phyloP scores from a whole-genome alignment of 1,140 invertebrate species.

The Papilio polytes region DNA sequence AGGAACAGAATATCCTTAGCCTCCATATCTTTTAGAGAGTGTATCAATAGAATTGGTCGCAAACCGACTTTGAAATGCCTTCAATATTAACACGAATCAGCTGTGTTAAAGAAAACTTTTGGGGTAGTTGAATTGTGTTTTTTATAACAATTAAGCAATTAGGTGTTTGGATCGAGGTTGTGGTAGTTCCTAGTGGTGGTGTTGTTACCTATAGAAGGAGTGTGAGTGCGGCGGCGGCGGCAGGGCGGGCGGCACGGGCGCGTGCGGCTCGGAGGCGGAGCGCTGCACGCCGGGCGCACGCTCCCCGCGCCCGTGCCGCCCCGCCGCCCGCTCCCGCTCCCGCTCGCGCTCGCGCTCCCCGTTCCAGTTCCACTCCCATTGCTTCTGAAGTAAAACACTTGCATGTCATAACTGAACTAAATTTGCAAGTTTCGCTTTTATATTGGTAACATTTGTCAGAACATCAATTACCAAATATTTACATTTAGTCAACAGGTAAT shows the following conservation, averaged over 20 bases:
- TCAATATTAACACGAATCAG: too few relatives aligned
- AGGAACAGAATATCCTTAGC: neutral
- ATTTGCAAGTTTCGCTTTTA: neutral
- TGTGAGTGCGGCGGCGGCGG: slow-evolving; percentile 82
- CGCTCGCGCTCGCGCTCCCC: slow-evolving; percentile 59
- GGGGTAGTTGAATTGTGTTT: too few relatives aligned
- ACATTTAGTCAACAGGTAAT: neutral
- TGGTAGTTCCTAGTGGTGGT: neutral
- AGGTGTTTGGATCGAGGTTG: too few relatives aligned
- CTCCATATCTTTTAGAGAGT: neutral
- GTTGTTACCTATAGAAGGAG: slow-evolving; percentile 77
- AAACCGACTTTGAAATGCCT: neutral
- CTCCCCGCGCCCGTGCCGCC: slow-evolving; percentile 59
- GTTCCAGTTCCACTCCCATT: slow-evolving; percentile 78
- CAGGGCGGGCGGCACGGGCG: slow-evolving; percentile 78
- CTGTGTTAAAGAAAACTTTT: too few relatives aligned
- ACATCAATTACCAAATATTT: neutral
- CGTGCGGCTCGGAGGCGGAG: slow-evolving; percentile 86
- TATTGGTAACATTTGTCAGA: neutral
- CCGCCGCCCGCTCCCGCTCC: slow-evolving; percentile 53
- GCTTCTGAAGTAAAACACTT: slow-evolving; percentile 46
- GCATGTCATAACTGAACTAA: neutral
- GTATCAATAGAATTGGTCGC: neutral
- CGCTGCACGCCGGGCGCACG: slow-evolving; percentile 84
- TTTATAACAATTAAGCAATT: too few relatives aligned